Conservation (phyloP, 2,113 vertebrate species). For the Eurystomus gularis region DNA sequence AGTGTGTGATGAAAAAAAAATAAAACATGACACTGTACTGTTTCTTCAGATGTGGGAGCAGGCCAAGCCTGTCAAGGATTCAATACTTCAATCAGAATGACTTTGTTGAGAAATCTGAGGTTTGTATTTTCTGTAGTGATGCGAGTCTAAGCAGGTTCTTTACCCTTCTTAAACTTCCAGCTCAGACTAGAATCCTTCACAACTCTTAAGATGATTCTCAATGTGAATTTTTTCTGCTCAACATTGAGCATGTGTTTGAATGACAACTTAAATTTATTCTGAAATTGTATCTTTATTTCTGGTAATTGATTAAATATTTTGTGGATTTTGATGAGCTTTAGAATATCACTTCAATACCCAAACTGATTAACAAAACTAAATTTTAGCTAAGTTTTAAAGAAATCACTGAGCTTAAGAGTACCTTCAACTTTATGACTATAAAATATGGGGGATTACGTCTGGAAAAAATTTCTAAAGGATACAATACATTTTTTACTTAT, state of each 20-base stretch:
- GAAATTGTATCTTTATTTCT: neutral
- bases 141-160: neutral
- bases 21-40: neutral
- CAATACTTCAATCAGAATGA: neutral
- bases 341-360: neutral
- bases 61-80: neutral
- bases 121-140: neutral
- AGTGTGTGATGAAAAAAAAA: neutral
- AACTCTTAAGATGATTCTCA: neutral
- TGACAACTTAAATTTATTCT: neutral
- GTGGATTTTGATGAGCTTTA: neutral
- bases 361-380: neutral
- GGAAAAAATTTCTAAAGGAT: neutral
- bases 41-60: neutral
- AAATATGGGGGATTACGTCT: accelerated
- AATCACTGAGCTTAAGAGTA: neutral
- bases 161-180: neutral
- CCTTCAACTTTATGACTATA: neutral
- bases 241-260: neutral
- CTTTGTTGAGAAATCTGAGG: neutral
- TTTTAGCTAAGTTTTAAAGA: neutral
- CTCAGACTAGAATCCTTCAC: neutral
- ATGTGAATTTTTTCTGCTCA: neutral
- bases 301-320: neutral
- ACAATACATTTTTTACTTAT: neutral